phyloP scores from a whole-genome alignment of 2,113 vertebrate species.

The Felis catus region F.catus_Fca126_mat1.0 CM031425.1:30064501-30065000 shows the following conservation, averaged over 20 bases:
- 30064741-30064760: not conserved
- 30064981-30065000: not conserved
- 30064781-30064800: not conserved
- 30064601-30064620: not conserved
- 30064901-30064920: not conserved
- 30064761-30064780: not conserved
- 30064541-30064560: not conserved
- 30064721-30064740: not conserved
- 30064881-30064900: not conserved
- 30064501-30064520: not conserved
- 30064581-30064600: not conserved
- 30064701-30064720: not conserved
- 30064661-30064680: not conserved
- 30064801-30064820: not conserved
- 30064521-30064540: not conserved
- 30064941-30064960: not conserved
- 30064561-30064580: not conserved
- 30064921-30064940: not conserved
- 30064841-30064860: not conserved
- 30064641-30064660: not conserved
- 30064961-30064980: not conserved
- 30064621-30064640: not conserved
- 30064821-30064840: not conserved
- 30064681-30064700: not conserved
- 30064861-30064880: not conserved